Conservation (phyloP, 2,888 invertebrate species). For the Mythimna albipuncta region DNA sequence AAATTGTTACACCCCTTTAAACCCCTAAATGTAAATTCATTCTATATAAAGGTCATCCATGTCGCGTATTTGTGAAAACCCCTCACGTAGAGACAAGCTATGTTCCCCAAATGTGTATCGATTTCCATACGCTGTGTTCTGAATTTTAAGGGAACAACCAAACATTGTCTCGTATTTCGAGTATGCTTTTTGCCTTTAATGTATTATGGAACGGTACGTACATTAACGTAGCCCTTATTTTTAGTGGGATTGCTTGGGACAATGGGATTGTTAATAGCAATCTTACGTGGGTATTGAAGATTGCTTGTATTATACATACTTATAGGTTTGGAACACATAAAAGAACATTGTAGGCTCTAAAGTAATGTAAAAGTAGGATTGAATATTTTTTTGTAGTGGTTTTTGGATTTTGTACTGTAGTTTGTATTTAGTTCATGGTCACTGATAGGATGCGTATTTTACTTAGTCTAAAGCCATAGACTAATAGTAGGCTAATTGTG, state of each 20-base stretch:
- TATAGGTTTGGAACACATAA: not conserved
- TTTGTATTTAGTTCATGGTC: not conserved
- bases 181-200: constrained; percentile 56
- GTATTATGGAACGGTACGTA: constrained; percentile 38
- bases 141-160: constrained; percentile 63
- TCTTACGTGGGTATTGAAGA: constrained; percentile 3
- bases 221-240: constrained; percentile 34
- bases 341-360: not conserved
- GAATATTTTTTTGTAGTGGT: not conserved
- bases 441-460: not conserved
- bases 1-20: constrained; percentile 39
- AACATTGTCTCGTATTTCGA: constrained; percentile 51
- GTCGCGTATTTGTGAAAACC: constrained; percentile 49
- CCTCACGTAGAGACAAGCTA: constrained; percentile 66
- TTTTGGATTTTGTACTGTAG: not conserved
- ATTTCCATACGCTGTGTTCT: constrained; percentile 67
- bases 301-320: constrained; percentile 6
- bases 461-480: not conserved
- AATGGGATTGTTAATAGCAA: constrained; percentile 13
- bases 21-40: constrained; percentile 55
- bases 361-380: not conserved
- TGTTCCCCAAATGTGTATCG: constrained; percentile 72
- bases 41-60: constrained; percentile 56
- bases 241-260: constrained; percentile 18
- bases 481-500: no score